Base-by-base conservation (phyloP, 2,113 vertebrate genomes). In the Lota lota region DNA sequence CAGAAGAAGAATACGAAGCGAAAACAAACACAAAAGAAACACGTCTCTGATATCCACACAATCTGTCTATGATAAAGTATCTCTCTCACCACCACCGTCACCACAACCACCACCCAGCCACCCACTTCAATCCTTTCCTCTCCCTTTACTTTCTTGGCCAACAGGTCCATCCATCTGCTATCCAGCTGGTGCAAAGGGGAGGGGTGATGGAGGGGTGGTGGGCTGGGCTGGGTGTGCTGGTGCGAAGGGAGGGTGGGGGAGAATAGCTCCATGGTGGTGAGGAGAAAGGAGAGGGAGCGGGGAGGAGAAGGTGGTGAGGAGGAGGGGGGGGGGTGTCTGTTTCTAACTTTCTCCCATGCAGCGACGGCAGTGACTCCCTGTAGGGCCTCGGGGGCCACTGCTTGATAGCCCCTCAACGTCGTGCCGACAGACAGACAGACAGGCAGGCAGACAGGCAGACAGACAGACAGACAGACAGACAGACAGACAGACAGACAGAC, bases 81-180 rank as follows among this genome's bases (percentile, higher is more conserved):
- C 70, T 66, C 81, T 54, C 66, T 79, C 70, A 70, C 40, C 51
- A 0, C 24, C 61, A 10, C 19, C 28, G 51, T 59, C 15, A 53
- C 70, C 51, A 0, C 36, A 58, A 10, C 19, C 51, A 53, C 61
- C 15, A 53, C 70, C 75, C 84, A 47, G 40, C 40, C 40, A 47
- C 40, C 40, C 40, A 47, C 40, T 47, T 47, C 40, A 47, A 17
- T 59, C 71, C 70, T 33, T 84, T 74, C 72, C 72, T 68, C 79
- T 64, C 70, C n/a, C 62, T 76, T 78, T 53, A 58, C 78, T 79
- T 78, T 86, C 73, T 85, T 83, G 83, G 88, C 87, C 84, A 82
- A 84, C 83, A 82, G 83, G 85, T 86, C 74, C 57, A 78, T 80
- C 85, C 88, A 90, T 92, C 89, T 91, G 88, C 75, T 79, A 69